Conservation (phyloP, 2,888 invertebrate genomes). For the Theretra japonica region DNA sequence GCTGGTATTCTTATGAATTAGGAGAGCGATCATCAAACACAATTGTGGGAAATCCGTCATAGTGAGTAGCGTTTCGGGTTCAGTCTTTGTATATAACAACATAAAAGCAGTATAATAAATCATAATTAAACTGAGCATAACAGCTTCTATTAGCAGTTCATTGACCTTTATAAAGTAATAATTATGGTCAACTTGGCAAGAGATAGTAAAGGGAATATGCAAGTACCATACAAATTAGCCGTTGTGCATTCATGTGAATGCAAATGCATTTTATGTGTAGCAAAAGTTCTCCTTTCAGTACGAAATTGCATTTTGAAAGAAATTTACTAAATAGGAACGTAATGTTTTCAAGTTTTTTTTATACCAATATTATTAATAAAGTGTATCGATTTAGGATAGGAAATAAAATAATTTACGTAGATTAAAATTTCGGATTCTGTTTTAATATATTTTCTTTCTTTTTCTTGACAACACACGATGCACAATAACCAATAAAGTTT, state of each 20-base stretch:
- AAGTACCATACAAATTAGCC: slow-evolving; percentile 17
- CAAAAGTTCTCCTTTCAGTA: background rate
- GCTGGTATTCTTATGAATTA: no score
- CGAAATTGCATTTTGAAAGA: background rate
- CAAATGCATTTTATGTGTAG: slow-evolving; percentile 18
- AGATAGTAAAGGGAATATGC: slow-evolving; percentile 10
- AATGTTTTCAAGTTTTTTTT: no score
- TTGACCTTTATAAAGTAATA: background rate
- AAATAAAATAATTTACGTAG: no score
- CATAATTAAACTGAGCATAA: background rate
- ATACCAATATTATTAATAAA: no score
- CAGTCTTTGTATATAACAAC: no score
- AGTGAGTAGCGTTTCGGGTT: no score
- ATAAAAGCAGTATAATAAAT: background rate
- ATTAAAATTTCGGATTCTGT: background rate
- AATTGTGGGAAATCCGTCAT: background rate
- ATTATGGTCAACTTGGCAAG: slow-evolving; percentile 7
- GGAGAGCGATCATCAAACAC: background rate
- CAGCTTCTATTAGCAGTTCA: background rate
- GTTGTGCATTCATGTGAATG: background rate
- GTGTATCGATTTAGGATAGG: no score
- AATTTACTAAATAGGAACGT: no score
- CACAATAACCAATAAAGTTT: background rate
- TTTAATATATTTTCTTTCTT: background rate
- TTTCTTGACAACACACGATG: no score